Evolutionary conservation across 2,113 vertebrate species (phyloP).

Genomic region (Galemys pyrenaicus): DNA sequence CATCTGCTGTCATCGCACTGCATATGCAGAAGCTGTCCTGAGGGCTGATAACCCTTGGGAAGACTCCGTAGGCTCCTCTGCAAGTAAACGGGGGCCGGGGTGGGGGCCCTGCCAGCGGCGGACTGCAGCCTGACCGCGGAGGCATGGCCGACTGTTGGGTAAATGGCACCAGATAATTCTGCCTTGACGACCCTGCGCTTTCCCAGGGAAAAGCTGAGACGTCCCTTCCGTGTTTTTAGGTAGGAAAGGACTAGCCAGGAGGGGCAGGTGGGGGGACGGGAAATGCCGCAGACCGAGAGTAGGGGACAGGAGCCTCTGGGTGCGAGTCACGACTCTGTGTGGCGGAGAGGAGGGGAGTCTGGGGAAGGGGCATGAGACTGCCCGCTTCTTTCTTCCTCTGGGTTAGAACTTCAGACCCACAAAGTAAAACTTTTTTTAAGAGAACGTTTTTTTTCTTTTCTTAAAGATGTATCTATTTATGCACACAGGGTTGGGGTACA

Average conservation of each 20-base stretch:
- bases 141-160: not conserved
- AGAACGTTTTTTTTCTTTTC: too few relatives aligned
- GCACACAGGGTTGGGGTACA: too few relatives aligned
- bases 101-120: too few relatives aligned
- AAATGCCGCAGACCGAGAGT: not conserved
- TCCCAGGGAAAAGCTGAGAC: not conserved
- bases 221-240: not conserved
- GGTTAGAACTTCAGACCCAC: not conserved
- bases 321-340: rapidly evolving
- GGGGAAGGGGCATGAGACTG: not conserved
- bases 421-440: not conserved
- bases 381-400: not conserved
- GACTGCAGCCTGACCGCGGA: not conserved
- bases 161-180: not conserved
- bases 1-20: conserved; percentile 54
- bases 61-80: not conserved
- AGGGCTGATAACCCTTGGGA: conserved; percentile 48
- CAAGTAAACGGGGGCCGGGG: not conserved
- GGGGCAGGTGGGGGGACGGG: rapidly evolving
- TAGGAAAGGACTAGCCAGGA: not conserved
- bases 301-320: not conserved
- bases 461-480: too few relatives aligned
- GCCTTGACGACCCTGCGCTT: not conserved
- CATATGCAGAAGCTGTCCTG: conserved; percentile 59
- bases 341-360: not conserved